Conservation (phyloP, 1,140 invertebrate genomes). For the Aphis craccivora region DNA sequence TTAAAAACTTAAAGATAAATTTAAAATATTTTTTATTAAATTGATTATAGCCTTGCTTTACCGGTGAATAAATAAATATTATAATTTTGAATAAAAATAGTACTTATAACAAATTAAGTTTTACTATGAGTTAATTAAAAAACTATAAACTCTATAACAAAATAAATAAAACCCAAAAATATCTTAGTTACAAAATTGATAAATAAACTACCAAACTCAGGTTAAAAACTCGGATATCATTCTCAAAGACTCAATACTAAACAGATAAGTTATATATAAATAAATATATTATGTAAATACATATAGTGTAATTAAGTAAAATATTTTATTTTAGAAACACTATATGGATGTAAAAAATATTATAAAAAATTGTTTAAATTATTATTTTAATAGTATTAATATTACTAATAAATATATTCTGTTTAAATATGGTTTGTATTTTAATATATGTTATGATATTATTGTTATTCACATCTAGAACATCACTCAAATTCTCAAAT, state of each 20-base stretch:
- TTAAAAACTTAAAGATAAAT: background rate
- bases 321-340: background rate
- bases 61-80: background rate
- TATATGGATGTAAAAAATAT: background rate
- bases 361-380: background rate
- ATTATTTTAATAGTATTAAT: too few species aligned
- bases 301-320: background rate
- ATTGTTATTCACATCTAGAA: too few species aligned
- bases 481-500: too few species aligned
- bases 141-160: background rate
- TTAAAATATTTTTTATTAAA: background rate
- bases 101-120: background rate
- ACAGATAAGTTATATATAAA: background rate
- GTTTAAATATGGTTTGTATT: background rate
- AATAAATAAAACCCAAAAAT: background rate
- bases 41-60: background rate
- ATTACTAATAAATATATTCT: background rate
- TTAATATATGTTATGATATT: background rate
- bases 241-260: background rate
- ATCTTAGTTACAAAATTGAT: background rate
- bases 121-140: background rate
- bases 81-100: background rate
- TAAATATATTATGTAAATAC: too few species aligned
- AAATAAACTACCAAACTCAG: background rate
- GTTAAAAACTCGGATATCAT: background rate